phyloP scores from a whole-genome alignment of 2,797 vertebrate genomes.

The Anguilla anguilla region DNA sequence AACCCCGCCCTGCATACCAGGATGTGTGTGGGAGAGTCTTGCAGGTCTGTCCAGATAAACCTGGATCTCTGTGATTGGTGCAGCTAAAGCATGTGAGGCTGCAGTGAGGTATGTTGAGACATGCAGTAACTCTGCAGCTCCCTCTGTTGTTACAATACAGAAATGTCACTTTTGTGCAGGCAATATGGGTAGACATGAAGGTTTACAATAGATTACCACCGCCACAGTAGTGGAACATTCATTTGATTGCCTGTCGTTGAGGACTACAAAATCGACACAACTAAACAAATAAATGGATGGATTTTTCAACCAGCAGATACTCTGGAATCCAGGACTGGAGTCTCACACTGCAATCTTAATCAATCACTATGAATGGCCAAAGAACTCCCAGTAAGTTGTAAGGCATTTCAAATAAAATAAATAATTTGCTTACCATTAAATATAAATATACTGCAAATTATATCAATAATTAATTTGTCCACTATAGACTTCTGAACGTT shows the following conservation, averaged over 20 bases:
- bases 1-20: conserved; percentile 71
- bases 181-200: background rate
- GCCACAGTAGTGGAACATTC: background rate
- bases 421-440: too few species aligned
- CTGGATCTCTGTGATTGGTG: background rate
- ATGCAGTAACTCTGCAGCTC: background rate
- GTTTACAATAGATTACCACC: background rate
- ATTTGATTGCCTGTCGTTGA: background rate
- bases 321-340: too few species aligned
- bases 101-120: background rate
- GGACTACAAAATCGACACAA: background rate
- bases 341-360: too few species aligned
- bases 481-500: too few species aligned
- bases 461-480: too few species aligned
- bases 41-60: background rate
- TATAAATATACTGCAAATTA: too few species aligned
- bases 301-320: background rate
- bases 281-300: background rate
- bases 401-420: too few species aligned
- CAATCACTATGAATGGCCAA: too few species aligned
- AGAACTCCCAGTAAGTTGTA: too few species aligned
- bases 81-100: background rate
- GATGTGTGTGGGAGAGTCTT: conserved; percentile 57
- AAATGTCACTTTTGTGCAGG: background rate
- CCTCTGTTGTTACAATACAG: background rate